These are phyloP conservation scores for Helicoverpa assulta DNA, from an alignment of 2,888 invertebrate species.

Conservation along the genomic window DNA sequence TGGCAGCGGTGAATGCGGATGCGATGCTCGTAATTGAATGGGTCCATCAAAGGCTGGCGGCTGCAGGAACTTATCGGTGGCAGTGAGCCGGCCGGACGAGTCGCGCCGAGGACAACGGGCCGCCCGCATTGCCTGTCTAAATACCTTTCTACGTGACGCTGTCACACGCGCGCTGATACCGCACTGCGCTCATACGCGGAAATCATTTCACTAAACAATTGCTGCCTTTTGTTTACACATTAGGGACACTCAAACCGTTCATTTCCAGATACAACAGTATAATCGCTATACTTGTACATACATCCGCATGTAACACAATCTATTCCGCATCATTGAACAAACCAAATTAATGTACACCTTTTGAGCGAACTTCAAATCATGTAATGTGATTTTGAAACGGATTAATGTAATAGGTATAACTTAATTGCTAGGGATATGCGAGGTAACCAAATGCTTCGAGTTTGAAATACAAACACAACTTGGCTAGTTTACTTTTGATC, in stretches of 20 bases:
- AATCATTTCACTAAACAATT: slow-evolving; percentile 41
- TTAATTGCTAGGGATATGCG: slow-evolving; percentile 6
- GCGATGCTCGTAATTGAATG: slow-evolving; percentile 46
- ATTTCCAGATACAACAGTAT: slow-evolving; percentile 26
- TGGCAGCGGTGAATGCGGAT: slow-evolving; percentile 43
- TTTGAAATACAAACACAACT: slow-evolving; percentile 22
- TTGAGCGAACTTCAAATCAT: slow-evolving; percentile 19
- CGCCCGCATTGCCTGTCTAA: slow-evolving; percentile 61
- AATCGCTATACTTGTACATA: slow-evolving; percentile 6
- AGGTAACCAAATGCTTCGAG: slow-evolving; percentile 20
- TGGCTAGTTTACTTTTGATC: slow-evolving; percentile 22
- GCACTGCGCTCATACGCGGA: slow-evolving; percentile 33
- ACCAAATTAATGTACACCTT: slow-evolving; percentile 23
- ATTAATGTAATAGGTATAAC: not conserved
- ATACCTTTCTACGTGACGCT: slow-evolving; percentile 61
- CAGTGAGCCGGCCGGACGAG: slow-evolving; percentile 60
- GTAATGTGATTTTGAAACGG: slow-evolving; percentile 9
- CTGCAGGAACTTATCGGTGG: slow-evolving; percentile 54
- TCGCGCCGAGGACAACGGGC: slow-evolving; percentile 64
- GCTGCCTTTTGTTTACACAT: slow-evolving; percentile 47
- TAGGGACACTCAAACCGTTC: slow-evolving; percentile 14
- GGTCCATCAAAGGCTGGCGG: slow-evolving; percentile 43
- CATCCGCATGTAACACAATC: slow-evolving; percentile 25
- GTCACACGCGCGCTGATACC: slow-evolving; percentile 38
- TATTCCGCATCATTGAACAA: slow-evolving; percentile 33